Evolutionary conservation across 2,888 invertebrate species (phyloP).

Genomic region (Dexiosoma caninum): DNA sequence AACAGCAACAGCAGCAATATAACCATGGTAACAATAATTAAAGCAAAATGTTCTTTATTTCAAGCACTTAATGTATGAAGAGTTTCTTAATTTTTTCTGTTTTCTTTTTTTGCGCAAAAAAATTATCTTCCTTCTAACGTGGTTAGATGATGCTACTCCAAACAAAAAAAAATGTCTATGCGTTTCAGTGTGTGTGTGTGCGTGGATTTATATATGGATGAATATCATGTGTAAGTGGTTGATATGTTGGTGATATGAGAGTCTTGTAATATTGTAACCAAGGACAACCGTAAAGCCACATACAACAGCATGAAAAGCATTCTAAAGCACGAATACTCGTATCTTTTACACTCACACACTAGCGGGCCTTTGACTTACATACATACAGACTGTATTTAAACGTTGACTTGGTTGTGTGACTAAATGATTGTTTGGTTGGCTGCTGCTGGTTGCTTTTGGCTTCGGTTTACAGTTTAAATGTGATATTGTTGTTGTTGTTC

Average conservation of each 20-base stretch:
- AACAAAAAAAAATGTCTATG: slow-evolving; percentile 20
- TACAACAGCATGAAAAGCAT: slow-evolving; percentile 43
- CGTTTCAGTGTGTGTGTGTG: background rate
- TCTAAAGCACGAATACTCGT: slow-evolving; percentile 21
- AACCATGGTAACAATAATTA: slow-evolving; percentile 50
- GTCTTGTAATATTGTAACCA: slow-evolving; percentile 61
- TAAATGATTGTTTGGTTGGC: slow-evolving; percentile 39
- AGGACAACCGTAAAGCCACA: slow-evolving; percentile 62
- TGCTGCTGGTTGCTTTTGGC: slow-evolving; percentile 23
- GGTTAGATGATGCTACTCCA: slow-evolving; percentile 51
- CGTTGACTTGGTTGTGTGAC: slow-evolving; percentile 35
- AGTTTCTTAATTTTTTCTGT: slow-evolving; percentile 21
- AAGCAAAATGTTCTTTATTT: slow-evolving; percentile 70
- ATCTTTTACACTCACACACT: background rate
- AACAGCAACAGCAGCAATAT: background rate
- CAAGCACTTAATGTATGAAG: slow-evolving; percentile 36
- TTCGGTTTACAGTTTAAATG: slow-evolving; percentile 37
- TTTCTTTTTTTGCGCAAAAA: background rate
- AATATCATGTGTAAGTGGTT: slow-evolving; percentile 58
- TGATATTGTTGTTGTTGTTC: slow-evolving; percentile 11
- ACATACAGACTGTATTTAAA: slow-evolving; percentile 32
- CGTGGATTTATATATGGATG: background rate
- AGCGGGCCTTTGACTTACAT: slow-evolving; percentile 34
- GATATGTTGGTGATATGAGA: slow-evolving; percentile 57
- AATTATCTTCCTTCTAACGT: slow-evolving; percentile 38